Base-by-base conservation (phyloP, 2,888 invertebrate species). In the Andrena haemorrhoa region DNA sequence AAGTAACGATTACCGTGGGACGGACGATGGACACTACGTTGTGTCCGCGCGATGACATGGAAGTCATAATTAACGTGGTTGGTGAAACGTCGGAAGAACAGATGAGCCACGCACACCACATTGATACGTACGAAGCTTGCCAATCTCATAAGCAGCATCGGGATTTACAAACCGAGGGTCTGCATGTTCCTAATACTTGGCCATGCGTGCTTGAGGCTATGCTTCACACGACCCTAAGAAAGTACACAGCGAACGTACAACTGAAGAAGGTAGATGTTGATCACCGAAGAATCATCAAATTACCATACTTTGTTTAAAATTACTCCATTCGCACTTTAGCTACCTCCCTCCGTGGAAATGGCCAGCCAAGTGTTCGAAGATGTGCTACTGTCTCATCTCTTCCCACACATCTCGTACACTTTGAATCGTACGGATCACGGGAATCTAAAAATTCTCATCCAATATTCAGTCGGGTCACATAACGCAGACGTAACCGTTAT, bases 71-170 rank as follows among this genome's bases (percentile, higher is more conserved):
- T 3, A 89, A 79, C 0, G 79, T 92, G 58, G 92, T 87, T 72
- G 94, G 94, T 35, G 91, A 92, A 82, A 56, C 89, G 58, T 89
- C 93, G 0, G 88, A 92, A 2, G 94, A 94, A 77, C 94, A 94
- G 86, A 89, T 88, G 53, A 84, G 91, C 58, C 75, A 79, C 12
- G 82, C 89, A 33, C 81, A 73, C 6, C 78, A 85, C 8, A 88
- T 91, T 12, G 81, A 82, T 31, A 85, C 65, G 56, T 78, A 79
- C 84, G 92, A 85, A n/a, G 84, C 69, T 41, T 92, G 91, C 66
- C 75, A 69, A 41, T 85, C 72, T 69, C 91, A 88, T 58, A 88
- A 74, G 2, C 87, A 79, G 35, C 90, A 90, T 72, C 86, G 81
- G 41, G 79, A 84, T 8, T 71, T 82, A 69, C 80, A 80, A 69